Conservation (phyloP, 2,797 vertebrate species). For the Clamator glandarius region DNA sequence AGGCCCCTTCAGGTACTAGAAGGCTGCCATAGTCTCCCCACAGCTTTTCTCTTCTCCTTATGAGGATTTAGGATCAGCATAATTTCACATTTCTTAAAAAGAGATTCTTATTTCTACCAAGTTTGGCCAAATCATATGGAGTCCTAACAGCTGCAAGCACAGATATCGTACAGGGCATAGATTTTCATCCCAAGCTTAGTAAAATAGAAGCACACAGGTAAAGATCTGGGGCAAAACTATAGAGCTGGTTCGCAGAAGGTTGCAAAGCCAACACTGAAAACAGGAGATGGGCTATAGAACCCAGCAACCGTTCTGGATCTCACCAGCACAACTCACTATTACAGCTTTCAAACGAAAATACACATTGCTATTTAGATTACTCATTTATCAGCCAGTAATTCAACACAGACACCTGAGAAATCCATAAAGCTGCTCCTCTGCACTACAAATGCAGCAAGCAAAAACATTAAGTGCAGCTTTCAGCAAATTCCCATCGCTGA, state of each 20-base stretch:
- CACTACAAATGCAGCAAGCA: not conserved
- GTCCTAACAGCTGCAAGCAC: not conserved
- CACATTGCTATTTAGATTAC: not conserved
- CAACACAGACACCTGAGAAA: slow-evolving; percentile 27
- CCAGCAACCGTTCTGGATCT: not conserved
- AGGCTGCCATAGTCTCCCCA: too few species aligned
- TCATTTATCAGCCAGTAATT: slow-evolving; percentile 50
- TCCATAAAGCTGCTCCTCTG: not conserved
- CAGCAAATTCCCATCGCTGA: not conserved
- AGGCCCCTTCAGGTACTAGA: too few species aligned
- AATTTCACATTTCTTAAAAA: not conserved
- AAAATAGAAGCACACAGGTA: not conserved
- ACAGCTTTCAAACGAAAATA: not conserved
- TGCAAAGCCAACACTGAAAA: not conserved
- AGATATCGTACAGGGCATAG: not conserved
- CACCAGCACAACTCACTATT: not conserved
- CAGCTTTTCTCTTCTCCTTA: not conserved
- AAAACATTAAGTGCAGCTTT: not conserved
- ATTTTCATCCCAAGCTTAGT: not conserved
- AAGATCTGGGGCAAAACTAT: not conserved
- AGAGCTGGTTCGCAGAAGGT: not conserved
- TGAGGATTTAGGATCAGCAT: not conserved
- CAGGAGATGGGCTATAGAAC: not conserved
- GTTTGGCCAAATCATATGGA: not conserved
- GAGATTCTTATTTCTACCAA: not conserved